A percentile compares a stretch with the other conserved stretches of the same genome.
phyloP scores from a whole-genome alignment of 2,888 invertebrate genomes.

The Drosophila mimetica region DNA sequence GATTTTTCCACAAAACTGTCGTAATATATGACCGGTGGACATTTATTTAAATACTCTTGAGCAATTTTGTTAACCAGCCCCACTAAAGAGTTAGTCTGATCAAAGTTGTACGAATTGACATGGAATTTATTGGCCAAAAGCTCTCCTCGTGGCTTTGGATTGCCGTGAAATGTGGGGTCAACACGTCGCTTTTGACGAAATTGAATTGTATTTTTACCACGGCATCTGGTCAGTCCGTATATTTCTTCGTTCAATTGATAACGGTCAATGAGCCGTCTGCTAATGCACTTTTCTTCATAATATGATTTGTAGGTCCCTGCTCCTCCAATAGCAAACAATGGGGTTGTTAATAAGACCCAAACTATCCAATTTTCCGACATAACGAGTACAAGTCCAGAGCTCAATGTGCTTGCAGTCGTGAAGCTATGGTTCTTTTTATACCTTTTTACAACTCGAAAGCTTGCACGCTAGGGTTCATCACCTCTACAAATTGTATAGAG shows the following conservation, averaged over 20 bases:
- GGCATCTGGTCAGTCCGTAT: constrained; percentile 42
- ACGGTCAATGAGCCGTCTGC: constrained; percentile 47
- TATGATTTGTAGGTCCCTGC: not conserved
- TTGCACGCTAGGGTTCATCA: constrained; percentile 43
- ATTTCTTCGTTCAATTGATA: constrained; percentile 48
- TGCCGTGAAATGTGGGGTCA: constrained; percentile 86
- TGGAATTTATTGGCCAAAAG: constrained; percentile 86
- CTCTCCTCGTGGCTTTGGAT: constrained; percentile 87
- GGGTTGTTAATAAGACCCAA: constrained; percentile 12
- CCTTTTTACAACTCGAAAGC: not conserved
- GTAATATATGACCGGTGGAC: constrained; percentile 89
- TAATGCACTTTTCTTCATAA: constrained; percentile 42
- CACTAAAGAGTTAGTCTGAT: constrained; percentile 87
- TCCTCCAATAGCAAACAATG: not conserved
- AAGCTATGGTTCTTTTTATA: constrained; percentile 17
- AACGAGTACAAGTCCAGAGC: not conserved
- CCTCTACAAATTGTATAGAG: constrained; percentile 33
- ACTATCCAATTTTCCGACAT: constrained; percentile 25
- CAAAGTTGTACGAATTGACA: constrained; percentile 81
- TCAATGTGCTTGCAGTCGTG: not conserved
- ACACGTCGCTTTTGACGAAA: constrained; percentile 80
- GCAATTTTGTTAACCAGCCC: constrained; percentile 87
- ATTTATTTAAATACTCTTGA: constrained; percentile 87
- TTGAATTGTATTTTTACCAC: not conserved
- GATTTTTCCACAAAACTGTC: constrained; percentile 86